Evolutionary conservation across 2,113 vertebrate genomes (phyloP), one percentile per base, ranked within the genome.

Genomic region (Uropsilus gracilis): DNA sequence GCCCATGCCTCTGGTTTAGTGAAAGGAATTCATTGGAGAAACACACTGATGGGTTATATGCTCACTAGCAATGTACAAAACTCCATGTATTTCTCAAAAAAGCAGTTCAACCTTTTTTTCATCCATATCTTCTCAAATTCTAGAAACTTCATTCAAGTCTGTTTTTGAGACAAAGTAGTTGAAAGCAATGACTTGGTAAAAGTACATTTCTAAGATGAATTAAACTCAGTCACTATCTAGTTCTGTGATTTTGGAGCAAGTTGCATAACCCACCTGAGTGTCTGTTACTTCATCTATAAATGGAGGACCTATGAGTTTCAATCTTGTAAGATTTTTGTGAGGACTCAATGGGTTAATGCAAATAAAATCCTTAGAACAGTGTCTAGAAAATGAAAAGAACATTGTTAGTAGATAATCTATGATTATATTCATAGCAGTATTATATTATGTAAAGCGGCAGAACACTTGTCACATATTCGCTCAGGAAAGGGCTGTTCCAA

Each of bases 361-460:
- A 46, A 28, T n/a, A 39, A 83, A 75, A 26, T 64, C 50, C 12
- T 85, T 72, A 66, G 53, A 95, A 64, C 34, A 77, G 28, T 89
- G 7, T 11, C 32, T 44, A n/a, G 5, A 11, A 61, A 8, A 37
- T 82, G 24, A 53, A 63, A 44, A 75, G 17, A 6, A 44, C 20
- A 22, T 34, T 28, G 24, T 59, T 55, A 75, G 6, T 73, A 63
- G 26, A 24, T 80, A 46, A n/a, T 34, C 6, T 63, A 8, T 30
- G 22, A 83, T 50, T 95, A 20, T 48, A 53, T 6, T 55, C 68
- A 80, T 46, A 72, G 20, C n/a, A 82, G 18, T 20, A 66, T 5
- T 10, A 71, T 37, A 42, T 37, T 8, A 37, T 30, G 30, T 34
- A 48, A 30, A 37, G 69, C 18, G 71, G 34, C 42, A 90, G 82